Evolutionary conservation across 2,888 invertebrate genomes (phyloP).

Genomic region (Sympetrum striolatum): DNA sequence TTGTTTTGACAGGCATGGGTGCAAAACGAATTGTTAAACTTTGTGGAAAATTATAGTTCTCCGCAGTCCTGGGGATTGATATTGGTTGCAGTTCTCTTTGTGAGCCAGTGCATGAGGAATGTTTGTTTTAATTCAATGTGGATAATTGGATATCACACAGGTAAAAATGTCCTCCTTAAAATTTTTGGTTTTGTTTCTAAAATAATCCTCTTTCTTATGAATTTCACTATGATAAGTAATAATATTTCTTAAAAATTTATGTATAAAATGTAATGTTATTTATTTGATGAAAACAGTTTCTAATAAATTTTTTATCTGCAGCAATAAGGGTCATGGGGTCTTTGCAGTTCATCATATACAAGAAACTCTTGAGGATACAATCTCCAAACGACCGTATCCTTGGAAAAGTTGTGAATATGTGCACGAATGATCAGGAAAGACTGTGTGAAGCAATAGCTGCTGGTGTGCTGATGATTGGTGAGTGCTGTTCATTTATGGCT

Average conservation of each 20-base stretch:
- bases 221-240: background rate
- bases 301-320: background rate
- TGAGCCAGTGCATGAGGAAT: conserved; percentile 23
- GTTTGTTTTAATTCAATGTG: conserved; percentile 40
- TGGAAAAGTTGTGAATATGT: conserved; percentile 27
- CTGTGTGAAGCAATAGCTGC: conserved; percentile 23
- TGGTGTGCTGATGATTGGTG: conserved; percentile 21
- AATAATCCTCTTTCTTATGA: background rate
- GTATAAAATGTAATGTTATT: too few species aligned
- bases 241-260: too few species aligned
- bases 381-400: conserved; percentile 3
- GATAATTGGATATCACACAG: conserved; percentile 44
- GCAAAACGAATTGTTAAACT: conserved; percentile 30
- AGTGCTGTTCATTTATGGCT: background rate
- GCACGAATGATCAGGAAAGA: conserved; percentile 30
- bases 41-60: background rate
- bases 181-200: background rate
- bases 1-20: conserved; percentile 31
- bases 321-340: conserved; percentile 27
- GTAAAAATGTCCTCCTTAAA: background rate
- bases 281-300: background rate
- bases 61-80: conserved; percentile 25
- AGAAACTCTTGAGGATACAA: background rate
- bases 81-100: conserved; percentile 14
- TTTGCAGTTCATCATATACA: conserved; percentile 1